Base-by-base conservation (phyloP, 2,888 invertebrate species). In the Polietes domitor region DNA sequence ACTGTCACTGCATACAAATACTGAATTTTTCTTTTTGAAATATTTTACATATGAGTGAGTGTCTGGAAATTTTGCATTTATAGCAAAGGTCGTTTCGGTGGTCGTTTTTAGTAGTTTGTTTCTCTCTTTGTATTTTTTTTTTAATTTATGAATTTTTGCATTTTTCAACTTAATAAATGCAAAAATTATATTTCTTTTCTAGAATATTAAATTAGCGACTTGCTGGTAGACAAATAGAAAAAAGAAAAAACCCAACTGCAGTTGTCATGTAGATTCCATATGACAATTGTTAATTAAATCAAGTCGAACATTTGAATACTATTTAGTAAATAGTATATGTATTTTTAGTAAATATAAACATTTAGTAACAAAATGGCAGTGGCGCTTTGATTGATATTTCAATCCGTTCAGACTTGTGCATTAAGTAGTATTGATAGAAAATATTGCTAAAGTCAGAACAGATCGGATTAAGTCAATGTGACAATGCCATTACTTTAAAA, bases 261-360 rank as follows among this genome's bases (percentile, higher is more conserved):
- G 37, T 82, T 82, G 70, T 55, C 77, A 55, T 58, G n/a, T 10
- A 58, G 17, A 24, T 2, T 32, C 10, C 10, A 37, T 61, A 58
- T 53, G 71, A 70, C 82, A 74, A 70, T 73, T 41, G 77, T 68
- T 10, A 37, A 15, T 21, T n/a, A n/a, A 43, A 28, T 43, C 47
- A 73, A 73, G 81, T 81, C 77, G 81, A 77, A 81, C 24, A 81
- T 75, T 53, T 53, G 9, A 10, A 9, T 21, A 53, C 12, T 37
- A 12, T 37, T 7, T 37, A 37, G 37, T 37, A n/a, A n/a, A n/a
- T n/a, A n/a, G n/a, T n/a, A n/a, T n/a, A n/a, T n/a, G n/a, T n/a
- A n/a, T n/a, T n/a, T n/a, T n/a, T n/a, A n/a, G n/a, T n/a, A n/a
- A n/a, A n/a, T n/a, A n/a, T n/a, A n/a, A n/a, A n/a, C n/a, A n/a